Evolutionary conservation across 2,888 invertebrate species (phyloP).

Genomic region (Amphiduros pacificus): DNA sequence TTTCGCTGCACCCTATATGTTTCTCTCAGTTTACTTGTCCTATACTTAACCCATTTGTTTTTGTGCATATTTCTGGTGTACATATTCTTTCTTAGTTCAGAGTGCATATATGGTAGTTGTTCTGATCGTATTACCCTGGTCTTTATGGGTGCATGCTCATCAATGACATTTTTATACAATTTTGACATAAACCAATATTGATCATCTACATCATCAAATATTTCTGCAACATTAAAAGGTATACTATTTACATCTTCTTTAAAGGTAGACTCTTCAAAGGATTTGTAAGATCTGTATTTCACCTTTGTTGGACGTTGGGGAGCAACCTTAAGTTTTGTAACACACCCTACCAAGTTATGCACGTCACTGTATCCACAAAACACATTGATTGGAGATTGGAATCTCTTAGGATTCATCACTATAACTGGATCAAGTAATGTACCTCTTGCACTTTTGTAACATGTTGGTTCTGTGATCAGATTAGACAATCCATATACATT

Average conservation of each 20-base stretch:
- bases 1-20: too few relatives aligned
- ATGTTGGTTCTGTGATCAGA: background rate
- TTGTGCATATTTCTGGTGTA: background rate
- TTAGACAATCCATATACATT: background rate
- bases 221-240: background rate
- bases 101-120: background rate
- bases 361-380: background rate
- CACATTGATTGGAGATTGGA: background rate
- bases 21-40: too few relatives aligned
- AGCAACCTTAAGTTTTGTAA: background rate
- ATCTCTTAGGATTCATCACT: background rate
- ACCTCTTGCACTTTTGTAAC: background rate
- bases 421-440: background rate
- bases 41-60: background rate
- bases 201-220: conserved; percentile 1
- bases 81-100: background rate
- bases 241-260: background rate
- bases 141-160: background rate
- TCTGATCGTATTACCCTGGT: background rate
- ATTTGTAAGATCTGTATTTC: background rate
- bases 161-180: background rate
- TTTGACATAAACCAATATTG: background rate
- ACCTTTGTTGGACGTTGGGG: background rate
- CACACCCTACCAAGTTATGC: background rate
- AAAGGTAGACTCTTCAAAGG: background rate